Conservation (phyloP, 2,888 invertebrate species). For the Stenurella melanura region DNA sequence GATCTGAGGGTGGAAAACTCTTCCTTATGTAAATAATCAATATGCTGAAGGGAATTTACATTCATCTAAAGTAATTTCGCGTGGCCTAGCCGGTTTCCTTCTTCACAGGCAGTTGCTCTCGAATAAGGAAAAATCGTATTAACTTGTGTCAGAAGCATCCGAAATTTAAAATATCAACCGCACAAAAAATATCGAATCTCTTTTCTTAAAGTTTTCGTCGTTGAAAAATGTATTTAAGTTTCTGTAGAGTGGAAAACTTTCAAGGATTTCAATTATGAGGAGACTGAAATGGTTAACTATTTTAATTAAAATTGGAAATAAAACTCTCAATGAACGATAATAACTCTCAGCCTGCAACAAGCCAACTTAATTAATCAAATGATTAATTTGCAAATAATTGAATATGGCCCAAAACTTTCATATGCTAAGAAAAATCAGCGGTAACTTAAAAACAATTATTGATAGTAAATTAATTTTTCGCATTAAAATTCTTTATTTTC, state of each 20-base stretch:
- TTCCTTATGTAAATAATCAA: conserved; percentile 7
- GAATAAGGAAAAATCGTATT: background rate
- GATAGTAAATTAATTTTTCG: no score
- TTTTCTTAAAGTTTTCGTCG: background rate
- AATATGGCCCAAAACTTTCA: background rate
- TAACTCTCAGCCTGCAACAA: background rate
- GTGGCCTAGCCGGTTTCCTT: background rate
- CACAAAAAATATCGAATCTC: background rate
- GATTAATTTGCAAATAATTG: background rate
- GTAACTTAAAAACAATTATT: no score
- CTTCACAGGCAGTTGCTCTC: background rate
- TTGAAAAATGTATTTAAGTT: background rate
- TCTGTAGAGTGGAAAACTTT: background rate
- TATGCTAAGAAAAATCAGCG: no score
- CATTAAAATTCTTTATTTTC: no score
- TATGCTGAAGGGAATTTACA: background rate
- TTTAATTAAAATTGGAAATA: conserved; percentile 3
- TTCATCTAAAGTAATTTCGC: background rate
- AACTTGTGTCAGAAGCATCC: background rate
- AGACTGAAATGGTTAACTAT: background rate
- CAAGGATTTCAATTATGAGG: background rate
- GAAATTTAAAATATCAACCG: background rate
- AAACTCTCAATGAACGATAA: background rate
- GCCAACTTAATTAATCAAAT: background rate
- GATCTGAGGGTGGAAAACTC: background rate